Evolutionary conservation across 92 coral and sea anemone species (phyloP), one percentile per base, ranked within the genome.

Genomic region (Zoanthus gigantus): DNA sequence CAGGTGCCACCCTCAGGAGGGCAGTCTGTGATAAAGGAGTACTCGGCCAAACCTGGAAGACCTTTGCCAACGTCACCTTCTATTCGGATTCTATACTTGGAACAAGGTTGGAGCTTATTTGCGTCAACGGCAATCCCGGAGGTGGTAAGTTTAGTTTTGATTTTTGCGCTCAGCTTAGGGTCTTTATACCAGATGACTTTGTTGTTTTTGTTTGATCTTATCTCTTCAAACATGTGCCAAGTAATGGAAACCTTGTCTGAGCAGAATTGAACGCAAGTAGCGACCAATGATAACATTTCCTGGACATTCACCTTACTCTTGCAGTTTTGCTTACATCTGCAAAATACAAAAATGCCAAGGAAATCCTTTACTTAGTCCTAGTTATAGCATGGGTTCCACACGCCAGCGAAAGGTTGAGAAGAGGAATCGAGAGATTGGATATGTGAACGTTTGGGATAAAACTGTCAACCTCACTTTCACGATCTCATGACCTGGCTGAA

Each of bases 1-100:
- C 98, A 96, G 17, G 83, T 90, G 9, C 98, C 98, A 5, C 94
- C 96, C 5, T 69, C 56, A 11, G 98, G 98, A 31, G 98, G 92
- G 75, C 90, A 89, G 86, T 95, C 92, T 68, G 94, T 95, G 77
- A 52, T 82, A 58, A 15, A 86, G 13, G 93, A 75, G 61, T 81
- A 81, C 61, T 81, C 85, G 63, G 76, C 75, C 17, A 81, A 46
- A n/a, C 85, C 85, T 7, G 85, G 85, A 28, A 81, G 85, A 6
- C 28, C 75, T 47, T 46, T n/a, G 18, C 85, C 85, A 10, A 81
- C 57, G 60, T 81, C 85, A 32, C 85, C 85, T 67, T 81, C 85
- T 12, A 81, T 81, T 81, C 85, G 37, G 47, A 81, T 81, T 81
- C 76, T 81, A 32, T 81, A 81, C 7, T 66, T 81, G 23, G 85